Evolutionary conservation across 2,113 vertebrate genomes (phyloP).

Genomic region (Gadus macrocephalus): DNA sequence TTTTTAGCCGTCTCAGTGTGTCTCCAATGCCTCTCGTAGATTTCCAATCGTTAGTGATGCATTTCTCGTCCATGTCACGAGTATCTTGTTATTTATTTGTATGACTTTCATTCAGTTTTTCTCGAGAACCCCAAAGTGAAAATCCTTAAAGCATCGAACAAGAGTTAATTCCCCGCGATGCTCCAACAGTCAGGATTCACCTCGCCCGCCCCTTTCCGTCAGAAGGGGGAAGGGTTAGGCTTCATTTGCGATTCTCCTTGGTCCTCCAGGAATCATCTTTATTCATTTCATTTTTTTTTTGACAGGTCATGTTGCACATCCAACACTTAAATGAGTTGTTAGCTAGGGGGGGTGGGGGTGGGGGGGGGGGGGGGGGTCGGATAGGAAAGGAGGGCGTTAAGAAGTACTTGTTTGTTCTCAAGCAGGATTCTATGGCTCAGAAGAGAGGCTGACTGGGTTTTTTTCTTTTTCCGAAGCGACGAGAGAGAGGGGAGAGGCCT

Average conservation of each 20-base stretch:
- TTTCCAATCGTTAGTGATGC: slow-evolving; percentile 67
- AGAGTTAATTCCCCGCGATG: slow-evolving; percentile 73
- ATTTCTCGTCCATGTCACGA: slow-evolving; percentile 60
- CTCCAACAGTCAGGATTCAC: slow-evolving; percentile 87
- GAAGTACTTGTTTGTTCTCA: slow-evolving; percentile 88
- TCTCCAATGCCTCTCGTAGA: slow-evolving; percentile 74
- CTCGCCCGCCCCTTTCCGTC: slow-evolving; percentile 39
- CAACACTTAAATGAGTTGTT: slow-evolving; percentile 91
- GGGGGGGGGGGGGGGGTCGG: no score
- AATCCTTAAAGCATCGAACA: slow-evolving; percentile 83
- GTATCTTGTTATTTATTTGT: slow-evolving; percentile 71
- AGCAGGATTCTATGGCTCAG: slow-evolving; percentile 99
- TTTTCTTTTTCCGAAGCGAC: slow-evolving; percentile 68
- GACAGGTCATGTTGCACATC: slow-evolving; percentile 80
- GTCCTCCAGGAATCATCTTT: slow-evolving; percentile 86
- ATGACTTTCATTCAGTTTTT: slow-evolving; percentile 68
- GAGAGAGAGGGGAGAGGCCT: slow-evolving; percentile 65
- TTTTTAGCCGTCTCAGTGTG: slow-evolving; percentile 47
- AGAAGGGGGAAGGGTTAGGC: slow-evolving; percentile 73
- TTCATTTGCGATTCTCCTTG: slow-evolving; percentile 80
- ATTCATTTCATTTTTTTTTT: slow-evolving; percentile 60
- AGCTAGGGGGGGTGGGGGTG: slow-evolving; percentile 74
- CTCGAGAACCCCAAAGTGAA: slow-evolving; percentile 67
- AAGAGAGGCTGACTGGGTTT: slow-evolving; percentile 92
- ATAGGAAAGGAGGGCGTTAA: slow-evolving; percentile 66